Conservation (phyloP, 2,797 vertebrate genomes). For the Anabacerthia variegaticeps region DNA sequence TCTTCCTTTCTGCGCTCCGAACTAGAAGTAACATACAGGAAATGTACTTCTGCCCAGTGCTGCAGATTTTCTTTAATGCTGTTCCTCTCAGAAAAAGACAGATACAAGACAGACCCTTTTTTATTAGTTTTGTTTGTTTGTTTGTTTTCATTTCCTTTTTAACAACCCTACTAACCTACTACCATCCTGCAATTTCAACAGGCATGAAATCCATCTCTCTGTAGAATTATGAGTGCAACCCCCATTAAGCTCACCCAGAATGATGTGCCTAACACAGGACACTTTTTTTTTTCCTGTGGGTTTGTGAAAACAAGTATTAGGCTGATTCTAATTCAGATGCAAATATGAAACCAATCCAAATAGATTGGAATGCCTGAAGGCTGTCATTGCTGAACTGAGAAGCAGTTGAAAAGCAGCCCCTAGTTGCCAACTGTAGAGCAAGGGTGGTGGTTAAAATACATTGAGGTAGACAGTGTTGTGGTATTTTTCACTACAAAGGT, state of each 20-base stretch:
- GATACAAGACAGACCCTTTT: background rate
- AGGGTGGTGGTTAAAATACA: constrained; percentile 61
- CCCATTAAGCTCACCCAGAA: background rate
- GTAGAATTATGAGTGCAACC: background rate
- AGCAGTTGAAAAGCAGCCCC: background rate
- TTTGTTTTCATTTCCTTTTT: background rate
- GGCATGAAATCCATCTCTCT: background rate
- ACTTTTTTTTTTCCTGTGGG: background rate
- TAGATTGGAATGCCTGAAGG: background rate
- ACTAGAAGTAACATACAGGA: background rate
- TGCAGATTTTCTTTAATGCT: background rate
- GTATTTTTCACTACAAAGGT: constrained; percentile 76
- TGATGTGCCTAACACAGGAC: background rate
- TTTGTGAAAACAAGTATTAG: background rate
- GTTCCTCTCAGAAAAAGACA: background rate
- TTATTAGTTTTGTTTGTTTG: no score
- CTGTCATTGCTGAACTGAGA: background rate
- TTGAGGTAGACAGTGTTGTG: constrained; percentile 50
- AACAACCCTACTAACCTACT: background rate
- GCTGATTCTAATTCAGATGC: background rate
- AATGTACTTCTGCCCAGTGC: background rate
- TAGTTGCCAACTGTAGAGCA: constrained; percentile 27
- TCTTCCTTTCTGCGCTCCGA: background rate
- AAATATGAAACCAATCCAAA: background rate
- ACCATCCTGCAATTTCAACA: background rate